These are phyloP conservation scores for Diadema setosum DNA, from an alignment of 35 echinoderm and acorn worm genomes.

Conservation along the genomic window DNA sequence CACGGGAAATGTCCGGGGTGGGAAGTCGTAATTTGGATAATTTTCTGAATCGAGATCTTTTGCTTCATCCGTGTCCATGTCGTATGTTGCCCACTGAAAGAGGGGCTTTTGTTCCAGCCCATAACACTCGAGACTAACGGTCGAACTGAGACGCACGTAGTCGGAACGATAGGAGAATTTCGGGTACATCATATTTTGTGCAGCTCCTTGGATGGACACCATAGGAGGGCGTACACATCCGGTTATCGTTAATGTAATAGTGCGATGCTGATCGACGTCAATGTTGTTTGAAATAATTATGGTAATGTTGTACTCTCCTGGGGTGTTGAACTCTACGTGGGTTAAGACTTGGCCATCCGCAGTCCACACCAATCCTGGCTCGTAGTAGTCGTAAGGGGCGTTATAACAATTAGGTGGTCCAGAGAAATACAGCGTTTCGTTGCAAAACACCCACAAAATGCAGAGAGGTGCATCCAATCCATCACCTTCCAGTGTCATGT, in stretches of 20 bases:
- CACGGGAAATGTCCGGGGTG: neutral
- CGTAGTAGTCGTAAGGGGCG: neutral
- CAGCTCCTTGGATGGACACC: neutral
- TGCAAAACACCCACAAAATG: slow-evolving; percentile 12
- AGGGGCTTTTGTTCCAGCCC: neutral
- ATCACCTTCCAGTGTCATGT: neutral
- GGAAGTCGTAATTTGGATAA: neutral
- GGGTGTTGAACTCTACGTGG: slow-evolving; percentile 1
- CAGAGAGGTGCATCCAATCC: neutral
- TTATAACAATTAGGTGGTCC: neutral
- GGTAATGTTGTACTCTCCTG: slow-evolving; percentile 7
- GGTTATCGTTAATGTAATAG: neutral
- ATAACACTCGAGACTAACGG: neutral
- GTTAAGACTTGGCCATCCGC: neutral
- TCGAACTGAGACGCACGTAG: neutral
- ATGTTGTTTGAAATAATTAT: neutral
- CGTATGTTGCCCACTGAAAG: neutral
- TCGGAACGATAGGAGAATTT: neutral
- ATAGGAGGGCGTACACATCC: neutral
- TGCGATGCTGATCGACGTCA: neutral
- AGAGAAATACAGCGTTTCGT: neutral
- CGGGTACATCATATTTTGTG: neutral
- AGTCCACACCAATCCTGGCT: neutral
- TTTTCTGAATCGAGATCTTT: neutral
- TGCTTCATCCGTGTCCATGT: neutral